Evolutionary conservation across 2,113 vertebrate species (phyloP), one percentile per base, ranked within the genome.

Genomic region (Triplophysa tibetana): DNA sequence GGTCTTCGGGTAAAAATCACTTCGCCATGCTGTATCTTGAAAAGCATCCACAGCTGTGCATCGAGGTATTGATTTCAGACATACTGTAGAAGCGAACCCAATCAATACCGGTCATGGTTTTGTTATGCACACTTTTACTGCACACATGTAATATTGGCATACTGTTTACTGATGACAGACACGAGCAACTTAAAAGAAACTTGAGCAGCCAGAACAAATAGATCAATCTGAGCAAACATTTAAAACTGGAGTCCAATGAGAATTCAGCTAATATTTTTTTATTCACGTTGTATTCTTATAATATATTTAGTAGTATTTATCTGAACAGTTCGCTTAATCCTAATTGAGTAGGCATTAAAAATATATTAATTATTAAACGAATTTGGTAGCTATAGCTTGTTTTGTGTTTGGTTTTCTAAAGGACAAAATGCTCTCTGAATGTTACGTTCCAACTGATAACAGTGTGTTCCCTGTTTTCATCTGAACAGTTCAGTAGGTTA

Each of bases 381-480:
- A 52, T 13, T 50, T 50, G 12, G 48, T 50, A 50, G 11, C 48
- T 50, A 14, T 50, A 14, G 48, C 48, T 50, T 50, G 12, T 3
- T 52, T 52, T 16, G 13, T 52, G 50, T 52, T 52, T 52, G 16
- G 50, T 52, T 16, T 52, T 52, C 11, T 17, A 19, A 17, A 17
- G 50, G 14, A 58, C 54, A n/a, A 2, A n/a, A 58, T 58, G 54
- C n/a, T 21, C 54, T 8, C 54, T 58, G 54, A 21, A 58, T 21
- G 54, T 58, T 58, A 58, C 16, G n/a, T 58, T 58, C 54, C 43
- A 68, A 17, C 23, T 77, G 45, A 56, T 63, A 58, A 43, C 43
- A 11, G 4, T n/a, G 56, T 67, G 38, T 9, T 3, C 70, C 48
- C 29, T 33, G 23, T 76, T n/a, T 45, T 43, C 2, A 24, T 54